phyloP scores from a whole-genome alignment of 2,113 vertebrate species.

The Galbula dea region DNA sequence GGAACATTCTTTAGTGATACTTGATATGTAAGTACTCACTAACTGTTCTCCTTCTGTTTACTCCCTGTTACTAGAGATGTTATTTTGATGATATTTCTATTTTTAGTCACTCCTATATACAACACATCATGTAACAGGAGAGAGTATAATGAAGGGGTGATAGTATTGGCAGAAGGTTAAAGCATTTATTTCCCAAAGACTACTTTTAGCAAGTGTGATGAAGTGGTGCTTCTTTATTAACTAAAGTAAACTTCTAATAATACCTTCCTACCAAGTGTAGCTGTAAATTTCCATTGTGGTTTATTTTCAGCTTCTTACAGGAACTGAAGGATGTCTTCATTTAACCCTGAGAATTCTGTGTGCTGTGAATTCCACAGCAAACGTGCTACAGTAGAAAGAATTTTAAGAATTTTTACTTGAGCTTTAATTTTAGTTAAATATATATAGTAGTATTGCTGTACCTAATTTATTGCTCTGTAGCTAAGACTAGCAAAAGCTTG shows the following conservation, averaged over 20 bases:
- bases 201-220: not conserved
- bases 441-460: not conserved
- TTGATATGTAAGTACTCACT: not conserved
- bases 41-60: not conserved
- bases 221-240: not conserved
- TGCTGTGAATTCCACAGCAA: not conserved
- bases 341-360: not conserved
- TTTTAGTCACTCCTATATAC: not conserved
- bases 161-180: not conserved
- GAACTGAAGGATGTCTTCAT: not conserved
- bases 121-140: not conserved
- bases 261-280: not conserved
- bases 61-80: not conserved
- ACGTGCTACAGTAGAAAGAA: not conserved
- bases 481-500: not conserved
- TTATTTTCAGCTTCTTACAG: not conserved
- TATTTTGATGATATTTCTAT: not conserved
- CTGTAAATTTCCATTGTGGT: not conserved
- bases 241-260: not conserved
- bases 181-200: not conserved
- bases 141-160: not conserved
- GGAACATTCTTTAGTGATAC: not conserved
- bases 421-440: not conserved
- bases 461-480: not conserved
- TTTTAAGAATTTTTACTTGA: not conserved